Evolutionary conservation across 2,113 vertebrate genomes (phyloP).

Genomic region (Mustela nigripes): DNA sequence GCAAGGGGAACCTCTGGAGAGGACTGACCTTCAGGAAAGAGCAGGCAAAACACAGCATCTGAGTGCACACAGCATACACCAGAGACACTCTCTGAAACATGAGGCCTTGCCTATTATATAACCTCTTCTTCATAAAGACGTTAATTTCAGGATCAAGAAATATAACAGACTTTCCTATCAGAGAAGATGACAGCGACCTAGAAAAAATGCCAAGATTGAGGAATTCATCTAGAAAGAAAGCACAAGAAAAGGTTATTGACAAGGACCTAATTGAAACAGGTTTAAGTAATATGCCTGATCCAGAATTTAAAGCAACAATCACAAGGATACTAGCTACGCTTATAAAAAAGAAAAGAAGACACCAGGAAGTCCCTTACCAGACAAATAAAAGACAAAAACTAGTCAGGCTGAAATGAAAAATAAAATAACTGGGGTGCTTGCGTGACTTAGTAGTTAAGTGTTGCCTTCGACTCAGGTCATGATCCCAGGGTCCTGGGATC

Average conservation of each 20-base stretch:
- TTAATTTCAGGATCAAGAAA: not conserved
- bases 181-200: not conserved
- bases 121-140: not conserved
- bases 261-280: not conserved
- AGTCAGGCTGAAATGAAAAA: not conserved
- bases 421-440: not conserved
- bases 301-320: not conserved
- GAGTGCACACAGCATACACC: not conserved
- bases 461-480: too few relatives aligned
- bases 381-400: not conserved
- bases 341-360: not conserved
- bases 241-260: not conserved
- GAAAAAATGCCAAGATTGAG: not conserved
- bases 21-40: not conserved
- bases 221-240: not conserved
- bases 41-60: not conserved
- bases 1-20: not conserved
- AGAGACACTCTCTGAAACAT: not conserved
- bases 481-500: too few relatives aligned
- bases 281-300: not conserved
- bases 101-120: not conserved
- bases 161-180: not conserved
- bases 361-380: not conserved
- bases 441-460: too few relatives aligned
- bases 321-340: not conserved